Conservation (phyloP, 2,113 vertebrate species). For the Odobenus rosmarus region DNA sequence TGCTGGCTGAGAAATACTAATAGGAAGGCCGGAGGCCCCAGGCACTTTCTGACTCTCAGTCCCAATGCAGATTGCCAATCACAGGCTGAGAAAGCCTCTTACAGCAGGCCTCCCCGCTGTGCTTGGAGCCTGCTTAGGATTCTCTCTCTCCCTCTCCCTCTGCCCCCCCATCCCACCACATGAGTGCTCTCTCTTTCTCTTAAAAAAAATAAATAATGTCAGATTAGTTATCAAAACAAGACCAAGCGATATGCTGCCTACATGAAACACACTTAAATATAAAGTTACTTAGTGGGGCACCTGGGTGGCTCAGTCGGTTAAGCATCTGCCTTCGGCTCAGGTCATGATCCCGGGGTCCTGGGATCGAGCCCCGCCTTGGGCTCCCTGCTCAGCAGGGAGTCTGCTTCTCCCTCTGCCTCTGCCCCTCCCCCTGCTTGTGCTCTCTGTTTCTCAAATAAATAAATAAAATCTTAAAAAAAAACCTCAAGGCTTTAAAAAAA, state of each 20-base stretch:
- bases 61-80: background rate
- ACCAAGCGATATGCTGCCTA: background rate
- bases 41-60: background rate
- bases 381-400: no score
- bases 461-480: no score
- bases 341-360: no score
- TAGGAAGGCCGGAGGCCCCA: background rate
- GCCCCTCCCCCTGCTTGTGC: no score
- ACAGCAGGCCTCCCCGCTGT: background rate
- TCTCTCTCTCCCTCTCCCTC: background rate
- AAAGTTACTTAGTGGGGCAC: background rate
- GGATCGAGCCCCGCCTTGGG: no score
- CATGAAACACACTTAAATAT: background rate
- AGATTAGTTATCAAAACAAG: constrained; percentile 4
- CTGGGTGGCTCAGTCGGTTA: no score
- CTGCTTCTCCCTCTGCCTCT: no score
- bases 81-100: background rate
- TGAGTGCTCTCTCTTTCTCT: background rate
- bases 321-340: no score
- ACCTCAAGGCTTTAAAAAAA: no score
- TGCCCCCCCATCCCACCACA: background rate
- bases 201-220: background rate
- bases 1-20: background rate
- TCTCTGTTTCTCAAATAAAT: no score
- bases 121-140: background rate